Percentiles rank a stretch among this genome's conserved stretches.
These are phyloP conservation scores for Caenorhabditis zanzibari DNA, from an alignment of 2,888 invertebrate species.

Conservation along the genomic window DNA sequence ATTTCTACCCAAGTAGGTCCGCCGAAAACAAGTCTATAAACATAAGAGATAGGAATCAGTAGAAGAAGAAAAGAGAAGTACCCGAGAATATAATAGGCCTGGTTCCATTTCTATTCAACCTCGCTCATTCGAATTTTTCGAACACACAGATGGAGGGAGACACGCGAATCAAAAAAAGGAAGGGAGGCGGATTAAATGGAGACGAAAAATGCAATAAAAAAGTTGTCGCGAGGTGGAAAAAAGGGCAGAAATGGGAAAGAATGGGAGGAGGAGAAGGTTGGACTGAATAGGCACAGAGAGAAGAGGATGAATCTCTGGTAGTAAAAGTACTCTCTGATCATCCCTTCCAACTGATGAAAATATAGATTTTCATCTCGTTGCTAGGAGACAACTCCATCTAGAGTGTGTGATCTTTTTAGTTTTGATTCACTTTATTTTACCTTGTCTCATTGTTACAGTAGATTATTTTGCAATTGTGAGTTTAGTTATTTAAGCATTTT, in stretches of 20 bases:
- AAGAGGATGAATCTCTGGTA: too few relatives aligned
- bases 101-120: slow-evolving; percentile 11
- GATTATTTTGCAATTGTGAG: too few relatives aligned
- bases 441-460: too few relatives aligned
- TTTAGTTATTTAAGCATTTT: too few relatives aligned
- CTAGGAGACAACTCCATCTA: too few relatives aligned
- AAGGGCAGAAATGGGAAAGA: slow-evolving; percentile 13
- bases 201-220: slow-evolving; percentile 54
- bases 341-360: too few relatives aligned
- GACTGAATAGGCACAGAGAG: not conserved
- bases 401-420: too few relatives aligned
- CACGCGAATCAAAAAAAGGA: slow-evolving; percentile 17
- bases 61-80: not conserved
- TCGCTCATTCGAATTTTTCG: not conserved
- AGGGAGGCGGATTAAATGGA: slow-evolving; percentile 42
- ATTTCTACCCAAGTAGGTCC: not conserved
- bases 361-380: too few relatives aligned
- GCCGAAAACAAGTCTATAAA: slow-evolving; percentile 11
- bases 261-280: not conserved
- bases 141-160: slow-evolving; percentile 17
- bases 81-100: slow-evolving; percentile 26
- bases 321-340: too few relatives aligned
- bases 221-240: slow-evolving; percentile 43
- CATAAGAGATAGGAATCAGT: slow-evolving; percentile 14
- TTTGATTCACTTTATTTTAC: too few relatives aligned